Conservation (phyloP, 2,888 invertebrate species). For the Cephus sareptanus region DNA sequence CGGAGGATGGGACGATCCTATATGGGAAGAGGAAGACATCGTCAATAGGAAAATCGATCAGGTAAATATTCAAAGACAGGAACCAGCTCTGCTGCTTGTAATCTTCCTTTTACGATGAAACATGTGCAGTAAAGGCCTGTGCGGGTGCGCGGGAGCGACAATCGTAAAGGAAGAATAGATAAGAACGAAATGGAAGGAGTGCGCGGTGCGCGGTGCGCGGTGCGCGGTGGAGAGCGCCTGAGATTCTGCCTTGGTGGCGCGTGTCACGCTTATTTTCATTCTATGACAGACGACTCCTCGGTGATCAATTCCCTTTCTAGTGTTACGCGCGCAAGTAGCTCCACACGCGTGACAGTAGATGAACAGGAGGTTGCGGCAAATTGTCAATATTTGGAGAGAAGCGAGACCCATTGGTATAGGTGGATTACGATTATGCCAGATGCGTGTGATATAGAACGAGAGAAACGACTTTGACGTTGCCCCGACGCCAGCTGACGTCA, state of each 20-base stretch:
- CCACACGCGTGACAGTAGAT: background rate
- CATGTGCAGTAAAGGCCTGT: too few species aligned
- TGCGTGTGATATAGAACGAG: too few species aligned
- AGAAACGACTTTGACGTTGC: constrained; percentile 16
- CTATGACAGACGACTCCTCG: background rate
- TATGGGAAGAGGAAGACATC: constrained; percentile 71
- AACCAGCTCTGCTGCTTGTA: too few species aligned
- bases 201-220: too few species aligned
- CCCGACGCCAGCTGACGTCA: constrained; percentile 51
- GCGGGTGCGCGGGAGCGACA: too few species aligned
- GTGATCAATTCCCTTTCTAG: background rate
- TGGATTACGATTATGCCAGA: too few species aligned
- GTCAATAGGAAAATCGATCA: constrained; percentile 15
- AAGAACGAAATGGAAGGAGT: too few species aligned
- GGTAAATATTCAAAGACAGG: background rate
- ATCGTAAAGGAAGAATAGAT: too few species aligned
- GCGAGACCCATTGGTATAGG: background rate
- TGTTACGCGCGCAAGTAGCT: too few species aligned
- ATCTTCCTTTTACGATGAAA: too few species aligned
- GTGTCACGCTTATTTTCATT: background rate
- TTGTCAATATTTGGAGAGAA: background rate
- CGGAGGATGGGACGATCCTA: constrained; percentile 71
- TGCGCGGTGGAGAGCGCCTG: background rate
- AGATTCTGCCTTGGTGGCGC: background rate
- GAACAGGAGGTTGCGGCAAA: background rate